A percentile compares a stretch with the other conserved stretches of the same genome.
Conservation (phyloP, 53 echinoderm and acorn worm species). For the Mesocentrotus franciscanus region DNA sequence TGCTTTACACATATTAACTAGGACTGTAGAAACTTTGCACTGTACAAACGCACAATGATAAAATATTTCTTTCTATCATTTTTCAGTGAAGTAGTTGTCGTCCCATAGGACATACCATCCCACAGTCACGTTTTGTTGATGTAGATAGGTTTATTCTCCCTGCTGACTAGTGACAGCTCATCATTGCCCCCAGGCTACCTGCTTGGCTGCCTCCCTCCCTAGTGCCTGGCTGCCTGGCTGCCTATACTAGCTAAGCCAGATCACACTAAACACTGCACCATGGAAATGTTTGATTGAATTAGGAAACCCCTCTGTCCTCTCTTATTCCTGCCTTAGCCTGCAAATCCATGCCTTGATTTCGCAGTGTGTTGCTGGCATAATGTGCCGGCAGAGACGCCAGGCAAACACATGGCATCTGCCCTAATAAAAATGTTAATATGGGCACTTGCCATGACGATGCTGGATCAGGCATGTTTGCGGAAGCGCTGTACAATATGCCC, state of each 20-base stretch:
- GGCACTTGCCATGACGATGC: conserved; percentile 38
- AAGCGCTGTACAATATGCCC: neutral
- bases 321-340: conserved; percentile 21
- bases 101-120: neutral
- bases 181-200: conserved; percentile 53
- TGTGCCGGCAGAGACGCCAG: conserved; percentile 52
- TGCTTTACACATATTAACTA: neutral
- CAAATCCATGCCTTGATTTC: conserved; percentile 63
- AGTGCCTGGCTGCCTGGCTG: conserved; percentile 12
- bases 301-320: conserved; percentile 59
- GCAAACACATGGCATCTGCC: conserved; percentile 58
- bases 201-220: neutral
- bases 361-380: conserved; percentile 59
- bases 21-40: too few species aligned
- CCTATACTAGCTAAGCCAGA: neutral
- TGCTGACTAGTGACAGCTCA: conserved; percentile 56
- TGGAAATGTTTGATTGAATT: conserved; percentile 66
- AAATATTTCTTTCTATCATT: too few species aligned
- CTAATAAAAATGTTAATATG: conserved; percentile 63
- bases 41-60: too few species aligned
- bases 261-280: conserved; percentile 11
- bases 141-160: conserved; percentile 37
- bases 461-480: neutral
- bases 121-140: neutral
- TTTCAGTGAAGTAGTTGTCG: too few species aligned